phyloP scores from a whole-genome alignment of 2,113 vertebrate genomes.

The Antennarius striatus region DNA sequence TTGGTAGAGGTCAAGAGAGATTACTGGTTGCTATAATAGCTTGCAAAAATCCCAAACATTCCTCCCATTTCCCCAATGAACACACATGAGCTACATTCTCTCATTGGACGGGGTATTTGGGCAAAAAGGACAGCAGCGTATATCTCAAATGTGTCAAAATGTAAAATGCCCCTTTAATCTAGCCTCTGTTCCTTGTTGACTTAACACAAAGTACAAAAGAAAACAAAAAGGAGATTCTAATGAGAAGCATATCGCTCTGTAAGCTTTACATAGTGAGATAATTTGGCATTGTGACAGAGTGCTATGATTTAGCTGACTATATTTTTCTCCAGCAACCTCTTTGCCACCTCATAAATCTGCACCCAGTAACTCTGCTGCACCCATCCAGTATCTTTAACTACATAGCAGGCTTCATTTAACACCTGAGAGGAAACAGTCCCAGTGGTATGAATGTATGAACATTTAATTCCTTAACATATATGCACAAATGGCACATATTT shows the following conservation, averaged over 20 bases:
- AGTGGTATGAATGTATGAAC: slow-evolving; percentile 35
- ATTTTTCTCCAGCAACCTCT: slow-evolving; percentile 69
- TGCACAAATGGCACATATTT: too few relatives aligned
- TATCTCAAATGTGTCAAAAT: too few relatives aligned
- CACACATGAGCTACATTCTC: slow-evolving; percentile 3
- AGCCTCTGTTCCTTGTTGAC: neutral
- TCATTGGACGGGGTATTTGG: slow-evolving; percentile 17
- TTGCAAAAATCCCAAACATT: slow-evolving; percentile 58
- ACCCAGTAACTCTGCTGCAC: slow-evolving; percentile 53
- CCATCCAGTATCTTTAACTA: slow-evolving; percentile 52
- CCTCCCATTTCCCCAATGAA: slow-evolving; percentile 38
- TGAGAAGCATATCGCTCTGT: slow-evolving; percentile 54
- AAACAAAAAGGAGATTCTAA: slow-evolving; percentile 53
- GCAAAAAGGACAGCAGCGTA: slow-evolving; percentile 11
- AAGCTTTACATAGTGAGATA: slow-evolving; percentile 69
- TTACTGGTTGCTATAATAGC: slow-evolving; percentile 67
- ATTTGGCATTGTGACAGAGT: slow-evolving; percentile 70
- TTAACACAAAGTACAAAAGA: neutral
- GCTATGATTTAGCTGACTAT: slow-evolving; percentile 71
- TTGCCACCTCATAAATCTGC: slow-evolving; percentile 72
- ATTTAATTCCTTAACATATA: neutral
- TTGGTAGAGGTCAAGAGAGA: slow-evolving; percentile 78
- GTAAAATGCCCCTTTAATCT: neutral
- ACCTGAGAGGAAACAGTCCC: slow-evolving; percentile 13
- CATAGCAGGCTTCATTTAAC: slow-evolving; percentile 6